A percentile compares a stretch with the other conserved stretches of the same genome.
These are phyloP conservation scores for Gymnothorax reevesii DNA, from an alignment of 2,797 vertebrate species.

Conservation along the genomic window DNA sequence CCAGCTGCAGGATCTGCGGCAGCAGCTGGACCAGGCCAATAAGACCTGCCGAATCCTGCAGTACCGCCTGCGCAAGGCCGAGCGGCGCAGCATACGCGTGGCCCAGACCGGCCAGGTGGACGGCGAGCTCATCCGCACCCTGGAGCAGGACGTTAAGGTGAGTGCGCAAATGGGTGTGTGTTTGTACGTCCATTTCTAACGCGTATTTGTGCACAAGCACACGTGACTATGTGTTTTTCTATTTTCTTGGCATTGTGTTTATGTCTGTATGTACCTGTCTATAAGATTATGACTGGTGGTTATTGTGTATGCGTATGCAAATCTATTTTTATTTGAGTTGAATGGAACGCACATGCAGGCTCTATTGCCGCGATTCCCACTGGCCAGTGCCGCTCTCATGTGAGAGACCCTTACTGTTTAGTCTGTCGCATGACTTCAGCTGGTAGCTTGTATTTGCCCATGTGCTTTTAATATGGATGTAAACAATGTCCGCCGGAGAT, in stretches of 20 bases:
- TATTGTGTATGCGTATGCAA: neutral
- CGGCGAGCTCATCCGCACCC: slow-evolving; percentile 87
- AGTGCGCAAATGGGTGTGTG: slow-evolving; percentile 29
- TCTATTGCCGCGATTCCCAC: neutral
- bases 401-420: neutral
- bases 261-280: neutral
- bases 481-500: slow-evolving; percentile 4
- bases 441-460: neutral
- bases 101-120: slow-evolving; percentile 96
- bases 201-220: neutral
- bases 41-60: slow-evolving; percentile 98
- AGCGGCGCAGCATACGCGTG: slow-evolving; percentile 91
- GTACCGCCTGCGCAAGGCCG: slow-evolving; percentile 93
- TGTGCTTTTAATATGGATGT: slow-evolving; percentile 16
- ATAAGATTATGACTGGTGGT: neutral
- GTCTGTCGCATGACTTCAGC: neutral
- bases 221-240: neutral
- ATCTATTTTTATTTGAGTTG: neutral
- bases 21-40: slow-evolving; percentile 95
- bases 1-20: slow-evolving; percentile 93
- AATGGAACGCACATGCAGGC: neutral
- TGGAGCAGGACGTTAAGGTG: slow-evolving; percentile 97
- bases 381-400: neutral
- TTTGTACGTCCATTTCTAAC: neutral
- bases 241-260: too few relatives aligned